Percentiles rank a stretch among this genome's conserved stretches.
Conservation (phyloP, 2,113 vertebrate species). For the Poecilia latipinna region DNA sequence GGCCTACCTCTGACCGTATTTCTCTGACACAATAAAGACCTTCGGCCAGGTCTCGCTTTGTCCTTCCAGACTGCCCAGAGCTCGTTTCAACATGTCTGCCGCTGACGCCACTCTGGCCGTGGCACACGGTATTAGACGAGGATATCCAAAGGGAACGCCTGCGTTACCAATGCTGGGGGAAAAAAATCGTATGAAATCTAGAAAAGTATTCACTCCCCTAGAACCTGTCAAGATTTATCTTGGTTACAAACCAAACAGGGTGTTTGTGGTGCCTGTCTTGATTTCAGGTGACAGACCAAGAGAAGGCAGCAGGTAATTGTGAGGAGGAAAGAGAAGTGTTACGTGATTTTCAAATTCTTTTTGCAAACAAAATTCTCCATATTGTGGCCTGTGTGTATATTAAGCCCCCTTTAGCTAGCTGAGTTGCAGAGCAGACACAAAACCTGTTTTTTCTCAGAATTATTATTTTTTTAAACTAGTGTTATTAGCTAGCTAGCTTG, state of each 20-base stretch:
- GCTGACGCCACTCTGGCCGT: conserved; percentile 41
- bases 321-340: not conserved
- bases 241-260: not conserved
- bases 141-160: not conserved
- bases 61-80: conserved; percentile 34
- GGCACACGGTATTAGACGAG: not conserved
- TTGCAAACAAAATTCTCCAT: not conserved
- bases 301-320: not conserved
- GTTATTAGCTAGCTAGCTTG: no score
- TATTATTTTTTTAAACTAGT: no score
- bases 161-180: not conserved
- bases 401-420: not conserved
- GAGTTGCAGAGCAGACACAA: no score
- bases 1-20: conserved; percentile 18
- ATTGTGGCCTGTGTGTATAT: not conserved
- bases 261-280: no score
- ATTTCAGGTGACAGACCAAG: not conserved
- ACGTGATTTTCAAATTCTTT: not conserved
- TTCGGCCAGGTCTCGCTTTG: conserved; percentile 44
- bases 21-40: conserved; percentile 50
- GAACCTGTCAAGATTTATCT: not conserved
- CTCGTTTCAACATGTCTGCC: conserved; percentile 49
- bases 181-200: no score
- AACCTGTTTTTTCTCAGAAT: no score
- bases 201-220: not conserved